A percentile compares a stretch with the other conserved stretches of the same genome.
These are phyloP conservation scores for Teleopsis dalmanni DNA, from an alignment of 1,140 invertebrate species.

Conservation along the genomic window DNA sequence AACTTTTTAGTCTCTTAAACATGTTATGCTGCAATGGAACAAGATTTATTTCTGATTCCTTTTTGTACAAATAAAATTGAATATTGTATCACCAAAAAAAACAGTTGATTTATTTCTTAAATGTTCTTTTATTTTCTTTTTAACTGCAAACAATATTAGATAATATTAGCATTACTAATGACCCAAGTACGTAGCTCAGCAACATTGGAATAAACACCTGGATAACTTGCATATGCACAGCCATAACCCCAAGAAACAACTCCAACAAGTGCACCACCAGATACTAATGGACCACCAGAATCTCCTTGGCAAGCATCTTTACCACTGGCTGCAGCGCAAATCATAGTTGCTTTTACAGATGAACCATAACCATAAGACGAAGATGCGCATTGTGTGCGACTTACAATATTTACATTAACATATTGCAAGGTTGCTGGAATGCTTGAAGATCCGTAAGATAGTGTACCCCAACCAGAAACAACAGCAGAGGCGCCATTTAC, in stretches of 20 bases:
- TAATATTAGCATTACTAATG: neutral
- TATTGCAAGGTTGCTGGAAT: conserved; percentile 21
- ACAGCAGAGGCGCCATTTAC: conserved; percentile 23
- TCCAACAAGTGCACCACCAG: conserved; percentile 42
- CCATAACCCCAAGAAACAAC: conserved; percentile 56
- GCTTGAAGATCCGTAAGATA: conserved; percentile 16
- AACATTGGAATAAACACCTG: conserved; percentile 58
- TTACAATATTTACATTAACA: conserved; percentile 24
- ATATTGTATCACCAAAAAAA: no score
- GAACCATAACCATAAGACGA: conserved; percentile 28
- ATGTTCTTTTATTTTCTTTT: neutral
- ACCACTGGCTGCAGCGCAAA: conserved; percentile 39
- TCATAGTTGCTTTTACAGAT: conserved; percentile 24
- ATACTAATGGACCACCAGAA: conserved; percentile 47
- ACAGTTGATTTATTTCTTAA: neutral
- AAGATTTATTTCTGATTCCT: no score
- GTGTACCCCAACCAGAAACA: conserved; percentile 47
- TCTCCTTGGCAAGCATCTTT: conserved; percentile 41
- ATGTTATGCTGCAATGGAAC: no score
- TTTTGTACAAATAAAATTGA: no score
- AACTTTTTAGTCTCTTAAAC: no score
- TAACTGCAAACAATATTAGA: neutral
- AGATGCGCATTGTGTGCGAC: conserved; percentile 12
- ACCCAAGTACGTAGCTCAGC: conserved; percentile 29
- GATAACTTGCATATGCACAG: conserved; percentile 27